A percentile compares a stretch with the other conserved stretches of the same genome.
Conservation (phyloP, 2,888 invertebrate genomes). For the Hirtodrosophila duncani region DNA sequence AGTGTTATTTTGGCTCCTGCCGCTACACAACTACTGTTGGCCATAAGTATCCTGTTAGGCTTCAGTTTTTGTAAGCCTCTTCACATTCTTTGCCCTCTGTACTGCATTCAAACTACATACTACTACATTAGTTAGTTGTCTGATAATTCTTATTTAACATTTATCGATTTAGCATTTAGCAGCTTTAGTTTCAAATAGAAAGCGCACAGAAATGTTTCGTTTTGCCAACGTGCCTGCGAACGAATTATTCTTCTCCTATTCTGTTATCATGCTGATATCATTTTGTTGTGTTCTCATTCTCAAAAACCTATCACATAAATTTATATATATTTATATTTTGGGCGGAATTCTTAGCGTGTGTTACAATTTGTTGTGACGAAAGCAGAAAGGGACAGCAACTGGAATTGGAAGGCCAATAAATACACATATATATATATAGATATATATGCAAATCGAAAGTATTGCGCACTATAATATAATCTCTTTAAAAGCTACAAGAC, state of each 20-base stretch:
- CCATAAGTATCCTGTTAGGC: conserved; percentile 13
- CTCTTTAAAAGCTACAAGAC: conserved; percentile 63
- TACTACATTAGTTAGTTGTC: neutral
- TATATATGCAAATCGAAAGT: neutral
- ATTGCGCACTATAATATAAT: conserved; percentile 4
- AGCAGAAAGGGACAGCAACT: conserved; percentile 40
- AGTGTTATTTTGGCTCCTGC: conserved; percentile 17
- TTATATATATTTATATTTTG: conserved; percentile 54
- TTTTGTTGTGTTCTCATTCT: conserved; percentile 35
- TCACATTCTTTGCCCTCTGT: neutral
- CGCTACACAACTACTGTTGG: conserved; percentile 18
- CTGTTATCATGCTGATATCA: conserved; percentile 13
- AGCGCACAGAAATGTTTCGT: conserved; percentile 27
- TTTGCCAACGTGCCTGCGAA: conserved; percentile 10
- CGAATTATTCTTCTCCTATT: conserved; percentile 12
- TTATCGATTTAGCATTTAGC: conserved; percentile 17
- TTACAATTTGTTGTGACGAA: conserved; percentile 40
- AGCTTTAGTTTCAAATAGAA: conserved; percentile 10
- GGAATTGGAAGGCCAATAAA: conserved; percentile 9
- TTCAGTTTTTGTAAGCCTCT: neutral
- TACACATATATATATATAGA: conserved; percentile 1
- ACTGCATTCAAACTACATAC: neutral
- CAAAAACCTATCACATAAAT: conserved; percentile 76
- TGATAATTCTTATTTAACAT: conserved; percentile 15
- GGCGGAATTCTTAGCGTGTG: conserved; percentile 72